phyloP scores from a whole-genome alignment of 2,888 invertebrate genomes.

The Dinocampus coccinellae region DNA sequence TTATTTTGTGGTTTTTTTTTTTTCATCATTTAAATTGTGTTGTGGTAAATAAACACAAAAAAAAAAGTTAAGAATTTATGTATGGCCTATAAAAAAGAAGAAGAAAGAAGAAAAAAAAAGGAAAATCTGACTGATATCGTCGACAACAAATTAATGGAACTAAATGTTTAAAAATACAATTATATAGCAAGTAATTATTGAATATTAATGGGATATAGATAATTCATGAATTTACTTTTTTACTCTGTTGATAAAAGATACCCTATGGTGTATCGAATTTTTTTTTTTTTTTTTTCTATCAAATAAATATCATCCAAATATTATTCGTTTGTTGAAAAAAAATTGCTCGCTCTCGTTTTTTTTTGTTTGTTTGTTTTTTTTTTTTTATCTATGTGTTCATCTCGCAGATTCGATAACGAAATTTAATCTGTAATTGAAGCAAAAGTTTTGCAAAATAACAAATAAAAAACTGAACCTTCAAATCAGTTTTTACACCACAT shows the following conservation, averaged over 20 bases:
- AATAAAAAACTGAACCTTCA: background rate
- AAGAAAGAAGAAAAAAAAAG: background rate
- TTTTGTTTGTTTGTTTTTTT: background rate
- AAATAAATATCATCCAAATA: background rate
- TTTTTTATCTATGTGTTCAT: background rate
- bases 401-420: background rate
- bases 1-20: background rate
- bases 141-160: no score
- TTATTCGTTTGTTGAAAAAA: background rate
- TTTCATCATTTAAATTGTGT: no score
- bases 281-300: background rate
- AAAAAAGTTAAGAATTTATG: background rate
- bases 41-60: background rate
- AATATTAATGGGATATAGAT: no score
- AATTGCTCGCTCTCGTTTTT: background rate
- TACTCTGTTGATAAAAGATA: conserved; percentile 40
- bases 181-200: no score
- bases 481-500: background rate
- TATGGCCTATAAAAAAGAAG: background rate
- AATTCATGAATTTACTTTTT: no score
- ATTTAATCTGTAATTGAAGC: background rate
- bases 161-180: background rate
- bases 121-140: background rate
- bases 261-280: conserved; percentile 50
- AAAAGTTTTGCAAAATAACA: background rate